phyloP scores from a whole-genome alignment of 2,888 invertebrate genomes.

The Sphinx pinastri region DNA sequence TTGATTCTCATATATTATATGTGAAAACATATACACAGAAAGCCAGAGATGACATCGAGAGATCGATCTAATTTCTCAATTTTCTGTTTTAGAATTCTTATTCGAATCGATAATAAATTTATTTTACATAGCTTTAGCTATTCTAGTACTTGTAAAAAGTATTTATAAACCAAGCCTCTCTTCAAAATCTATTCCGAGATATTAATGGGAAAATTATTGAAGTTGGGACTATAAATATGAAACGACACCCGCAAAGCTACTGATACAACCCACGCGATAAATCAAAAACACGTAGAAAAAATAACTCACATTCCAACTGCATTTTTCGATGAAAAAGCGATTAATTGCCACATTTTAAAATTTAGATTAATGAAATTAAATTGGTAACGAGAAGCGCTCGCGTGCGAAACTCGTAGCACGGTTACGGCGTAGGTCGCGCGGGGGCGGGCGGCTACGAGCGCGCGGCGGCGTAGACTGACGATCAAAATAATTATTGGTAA shows the following conservation, averaged over 20 bases:
- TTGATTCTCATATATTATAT: too few relatives aligned
- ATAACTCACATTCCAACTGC: conserved; percentile 1
- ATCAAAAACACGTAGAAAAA: not conserved
- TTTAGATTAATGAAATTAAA: conserved; percentile 4
- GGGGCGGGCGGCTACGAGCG: conserved; percentile 56
- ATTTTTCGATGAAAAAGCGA: not conserved
- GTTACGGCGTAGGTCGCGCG: conserved; percentile 54
- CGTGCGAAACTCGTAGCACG: conserved; percentile 42
- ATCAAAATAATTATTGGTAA: conserved; percentile 26
- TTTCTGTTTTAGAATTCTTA: too few relatives aligned
- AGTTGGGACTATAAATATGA: conserved; percentile 9
- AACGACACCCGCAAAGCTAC: conserved; percentile 9
- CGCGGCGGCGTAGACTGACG: conserved; percentile 51
- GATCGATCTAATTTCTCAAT: too few relatives aligned
- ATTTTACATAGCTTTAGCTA: too few relatives aligned
- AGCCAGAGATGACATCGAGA: too few relatives aligned
- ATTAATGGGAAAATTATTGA: conserved; percentile 11
- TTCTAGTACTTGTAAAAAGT: not conserved
- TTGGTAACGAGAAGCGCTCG: conserved; percentile 15
- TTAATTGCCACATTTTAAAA: conserved; percentile 7
- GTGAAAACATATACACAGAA: too few relatives aligned
- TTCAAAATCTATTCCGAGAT: not conserved
- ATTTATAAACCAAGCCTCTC: not conserved
- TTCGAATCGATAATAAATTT: too few relatives aligned
- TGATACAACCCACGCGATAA: not conserved